A percentile compares a stretch with the other conserved stretches of the same genome.
Conservation (phyloP, 2,888 invertebrate species). For the Pollenia angustigena region DNA sequence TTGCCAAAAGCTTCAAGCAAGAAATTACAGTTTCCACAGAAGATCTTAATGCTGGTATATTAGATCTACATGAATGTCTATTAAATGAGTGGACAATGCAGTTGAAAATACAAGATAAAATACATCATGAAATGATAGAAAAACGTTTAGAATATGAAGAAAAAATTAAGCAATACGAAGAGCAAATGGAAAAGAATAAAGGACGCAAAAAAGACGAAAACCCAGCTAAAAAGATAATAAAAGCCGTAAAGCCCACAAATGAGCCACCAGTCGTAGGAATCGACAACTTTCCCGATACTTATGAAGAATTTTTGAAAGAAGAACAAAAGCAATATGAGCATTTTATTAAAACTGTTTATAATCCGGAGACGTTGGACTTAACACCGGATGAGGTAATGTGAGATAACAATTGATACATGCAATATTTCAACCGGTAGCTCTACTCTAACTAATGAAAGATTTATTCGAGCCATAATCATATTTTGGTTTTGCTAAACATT, state of each 20-base stretch:
- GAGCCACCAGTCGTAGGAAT: constrained; percentile 75
- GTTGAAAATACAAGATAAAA: constrained; percentile 76
- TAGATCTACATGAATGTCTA: constrained; percentile 76
- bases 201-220: background rate
- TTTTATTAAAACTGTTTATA: constrained; percentile 74
- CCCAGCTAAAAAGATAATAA: constrained; percentile 21
- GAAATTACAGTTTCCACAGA: constrained; percentile 31
- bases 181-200: constrained; percentile 65
- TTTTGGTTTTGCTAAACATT: too few species aligned
- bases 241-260: constrained; percentile 71
- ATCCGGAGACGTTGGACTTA: constrained; percentile 77
- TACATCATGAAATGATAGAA: constrained; percentile 72
- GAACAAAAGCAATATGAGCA: constrained; percentile 76
- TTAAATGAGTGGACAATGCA: constrained; percentile 79
- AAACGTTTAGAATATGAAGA: constrained; percentile 78
- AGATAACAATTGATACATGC: too few species aligned
- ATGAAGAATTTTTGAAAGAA: constrained; percentile 75
- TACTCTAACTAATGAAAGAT: too few species aligned
- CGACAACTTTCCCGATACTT: constrained; percentile 77
- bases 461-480: too few species aligned
- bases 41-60: constrained; percentile 75
- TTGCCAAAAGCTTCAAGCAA: constrained; percentile 77
- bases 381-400: constrained; percentile 76
- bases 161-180: constrained; percentile 71
- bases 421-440: too few species aligned